Conservation (phyloP, 2,888 invertebrate genomes). For the Meiosimyza decipiens region DNA sequence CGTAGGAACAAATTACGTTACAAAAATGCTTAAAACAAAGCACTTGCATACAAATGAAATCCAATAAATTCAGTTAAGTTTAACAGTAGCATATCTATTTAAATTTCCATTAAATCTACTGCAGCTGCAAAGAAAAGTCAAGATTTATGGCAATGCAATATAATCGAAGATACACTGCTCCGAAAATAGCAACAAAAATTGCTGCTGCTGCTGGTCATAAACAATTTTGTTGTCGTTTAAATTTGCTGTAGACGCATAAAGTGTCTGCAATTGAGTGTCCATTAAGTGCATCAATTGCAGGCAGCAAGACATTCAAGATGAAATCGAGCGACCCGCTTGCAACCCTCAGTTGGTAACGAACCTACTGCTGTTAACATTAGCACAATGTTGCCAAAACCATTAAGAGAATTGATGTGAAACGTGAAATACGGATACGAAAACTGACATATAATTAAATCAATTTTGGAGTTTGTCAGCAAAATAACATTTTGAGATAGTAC, state of each 20-base stretch:
- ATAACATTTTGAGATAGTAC: no score
- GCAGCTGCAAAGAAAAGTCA: background rate
- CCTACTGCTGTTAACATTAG: no score
- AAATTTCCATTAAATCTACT: conserved; percentile 10
- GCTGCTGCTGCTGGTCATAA: conserved; percentile 13
- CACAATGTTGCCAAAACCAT: no score
- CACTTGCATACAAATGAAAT: background rate
- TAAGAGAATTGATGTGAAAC: no score
- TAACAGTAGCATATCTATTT: background rate
- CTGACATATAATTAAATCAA: no score
- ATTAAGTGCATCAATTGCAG: conserved; percentile 3
- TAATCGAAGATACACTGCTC: conserved; percentile 18
- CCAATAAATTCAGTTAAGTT: background rate
- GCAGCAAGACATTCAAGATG: no score
- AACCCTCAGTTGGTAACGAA: no score
- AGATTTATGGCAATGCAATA: conserved; percentile 23
- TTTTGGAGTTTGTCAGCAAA: no score
- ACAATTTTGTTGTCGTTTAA: conserved; percentile 25
- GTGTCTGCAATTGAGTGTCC: conserved; percentile 12
- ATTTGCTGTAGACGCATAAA: conserved; percentile 1
- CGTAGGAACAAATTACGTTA: no score
- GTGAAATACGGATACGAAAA: no score
- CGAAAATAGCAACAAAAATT: conserved; percentile 27
- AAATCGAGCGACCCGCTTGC: no score
- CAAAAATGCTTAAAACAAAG: no score